Percentiles rank a stretch among this genome's conserved stretches.
These are phyloP conservation scores for Haliclona indistincta DNA, from an alignment of 37 sponge, comb jelly and placozoan species.

Conservation along the genomic window DNA sequence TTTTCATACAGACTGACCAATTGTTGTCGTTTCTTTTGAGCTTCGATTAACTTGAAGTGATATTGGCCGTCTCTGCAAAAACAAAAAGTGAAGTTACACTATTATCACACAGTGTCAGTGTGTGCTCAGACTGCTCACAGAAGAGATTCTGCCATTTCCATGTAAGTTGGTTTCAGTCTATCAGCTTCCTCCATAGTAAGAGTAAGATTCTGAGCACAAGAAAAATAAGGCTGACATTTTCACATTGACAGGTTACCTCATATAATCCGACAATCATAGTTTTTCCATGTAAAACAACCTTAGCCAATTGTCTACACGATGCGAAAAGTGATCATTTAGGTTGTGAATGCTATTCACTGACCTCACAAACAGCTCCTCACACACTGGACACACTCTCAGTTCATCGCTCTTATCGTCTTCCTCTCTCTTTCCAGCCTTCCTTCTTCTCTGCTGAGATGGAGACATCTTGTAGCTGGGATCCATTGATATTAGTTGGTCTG, in stretches of 20 bases:
- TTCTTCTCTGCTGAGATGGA: slow-evolving; percentile 9
- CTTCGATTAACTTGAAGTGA: slow-evolving; percentile 22
- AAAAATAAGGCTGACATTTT: not conserved
- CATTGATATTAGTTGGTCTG: slow-evolving; percentile 36
- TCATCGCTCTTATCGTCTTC: slow-evolving; percentile 38
- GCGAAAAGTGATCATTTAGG: not conserved
- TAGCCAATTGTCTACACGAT: slow-evolving; percentile 23
- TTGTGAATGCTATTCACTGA: not conserved
- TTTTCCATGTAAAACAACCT: slow-evolving; percentile 15
- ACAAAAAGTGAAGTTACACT: not conserved
- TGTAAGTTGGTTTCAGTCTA: slow-evolving; percentile 29
- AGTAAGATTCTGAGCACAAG: slow-evolving; percentile 42
- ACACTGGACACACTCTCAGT: slow-evolving; percentile 49
- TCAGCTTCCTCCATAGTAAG: slow-evolving; percentile 44
- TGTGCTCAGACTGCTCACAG: slow-evolving; percentile 15
- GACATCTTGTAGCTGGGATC: slow-evolving; percentile 26
- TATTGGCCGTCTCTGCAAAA: slow-evolving; percentile 58
- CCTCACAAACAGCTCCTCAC: slow-evolving; percentile 54
- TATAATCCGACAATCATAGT: slow-evolving; percentile 28
- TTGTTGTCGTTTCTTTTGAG: slow-evolving; percentile 33
- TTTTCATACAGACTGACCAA: slow-evolving; percentile 60
- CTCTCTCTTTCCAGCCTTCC: slow-evolving; percentile 21
- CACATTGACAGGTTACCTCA: slow-evolving; percentile 7
- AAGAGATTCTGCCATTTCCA: slow-evolving; percentile 52
- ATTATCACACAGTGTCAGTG: not conserved